Conservation (phyloP, 2,797 vertebrate genomes). For the Tenualosa thibaudeaui region DNA sequence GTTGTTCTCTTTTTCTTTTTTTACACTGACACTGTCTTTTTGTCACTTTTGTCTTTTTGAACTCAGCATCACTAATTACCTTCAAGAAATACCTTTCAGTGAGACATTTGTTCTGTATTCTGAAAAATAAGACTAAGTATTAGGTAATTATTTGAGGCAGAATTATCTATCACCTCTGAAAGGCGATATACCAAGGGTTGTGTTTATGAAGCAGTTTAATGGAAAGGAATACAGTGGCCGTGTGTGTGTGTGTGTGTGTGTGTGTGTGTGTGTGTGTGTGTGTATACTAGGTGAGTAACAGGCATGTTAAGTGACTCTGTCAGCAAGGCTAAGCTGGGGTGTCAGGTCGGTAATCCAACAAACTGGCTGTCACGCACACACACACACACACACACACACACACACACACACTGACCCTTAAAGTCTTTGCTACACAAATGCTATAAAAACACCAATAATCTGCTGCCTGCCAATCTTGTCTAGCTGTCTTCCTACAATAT, state of each 20-base stretch:
- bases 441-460: background rate
- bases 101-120: background rate
- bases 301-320: conserved; percentile 38
- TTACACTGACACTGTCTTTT: background rate
- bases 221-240: conserved; percentile 33
- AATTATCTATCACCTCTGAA: background rate
- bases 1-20: background rate
- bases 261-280: background rate
- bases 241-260: conserved; percentile 31
- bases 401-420: conserved; percentile 5
- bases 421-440: background rate
- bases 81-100: background rate
- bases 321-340: conserved; percentile 39
- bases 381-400: background rate
- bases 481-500: background rate
- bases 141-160: background rate
- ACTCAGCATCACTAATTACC: background rate
- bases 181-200: too few relatives aligned
- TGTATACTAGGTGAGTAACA: conserved; percentile 14
- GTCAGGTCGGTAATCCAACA: conserved; percentile 34
- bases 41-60: background rate
- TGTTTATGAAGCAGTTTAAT: too few relatives aligned
- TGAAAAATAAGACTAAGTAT: background rate
- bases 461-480: background rate
- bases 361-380: conserved; percentile 10